These are phyloP conservation scores for Nephotettix cincticeps DNA, from an alignment of 1,140 invertebrate species.

Conservation along the genomic window DNA sequence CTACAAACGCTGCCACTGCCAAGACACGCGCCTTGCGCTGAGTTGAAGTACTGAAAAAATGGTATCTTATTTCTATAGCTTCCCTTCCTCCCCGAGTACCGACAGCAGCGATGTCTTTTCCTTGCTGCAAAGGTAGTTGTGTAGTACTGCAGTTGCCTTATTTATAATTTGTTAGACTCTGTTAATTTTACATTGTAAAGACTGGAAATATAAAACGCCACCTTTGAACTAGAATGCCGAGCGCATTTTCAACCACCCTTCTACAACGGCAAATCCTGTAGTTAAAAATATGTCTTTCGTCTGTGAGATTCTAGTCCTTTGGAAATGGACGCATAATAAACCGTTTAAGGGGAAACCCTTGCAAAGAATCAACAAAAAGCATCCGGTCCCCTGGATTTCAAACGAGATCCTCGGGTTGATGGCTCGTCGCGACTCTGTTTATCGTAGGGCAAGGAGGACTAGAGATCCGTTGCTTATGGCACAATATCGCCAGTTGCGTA, in stretches of 20 bases:
- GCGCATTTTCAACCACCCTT: constrained; percentile 47
- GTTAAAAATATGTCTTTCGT: constrained; percentile 42
- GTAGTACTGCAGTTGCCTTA: background rate
- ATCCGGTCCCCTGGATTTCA: too few relatives aligned
- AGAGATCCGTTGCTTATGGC: too few relatives aligned
- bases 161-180: constrained; percentile 4
- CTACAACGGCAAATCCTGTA: constrained; percentile 39
- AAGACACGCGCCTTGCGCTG: background rate
- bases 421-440: too few relatives aligned
- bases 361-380: too few relatives aligned
- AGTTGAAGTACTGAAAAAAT: constrained; percentile 13
- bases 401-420: too few relatives aligned
- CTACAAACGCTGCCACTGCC: constrained; percentile 13
- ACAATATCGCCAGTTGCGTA: too few relatives aligned
- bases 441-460: too few relatives aligned
- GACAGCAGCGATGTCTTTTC: constrained; percentile 3
- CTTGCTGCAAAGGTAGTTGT: constrained; percentile 4
- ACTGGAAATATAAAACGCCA: constrained; percentile 2
- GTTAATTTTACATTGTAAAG: background rate
- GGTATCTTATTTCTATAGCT: constrained; percentile 8
- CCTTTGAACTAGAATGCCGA: constrained; percentile 42
- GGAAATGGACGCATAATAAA: constrained; percentile 41
- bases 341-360: constrained; percentile 46
- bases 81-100: background rate
- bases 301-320: constrained; percentile 29